Evolutionary conservation across 2,113 vertebrate genomes (phyloP), one percentile per base, ranked within the genome.

Genomic region (Theristicus caerulescens): DNA sequence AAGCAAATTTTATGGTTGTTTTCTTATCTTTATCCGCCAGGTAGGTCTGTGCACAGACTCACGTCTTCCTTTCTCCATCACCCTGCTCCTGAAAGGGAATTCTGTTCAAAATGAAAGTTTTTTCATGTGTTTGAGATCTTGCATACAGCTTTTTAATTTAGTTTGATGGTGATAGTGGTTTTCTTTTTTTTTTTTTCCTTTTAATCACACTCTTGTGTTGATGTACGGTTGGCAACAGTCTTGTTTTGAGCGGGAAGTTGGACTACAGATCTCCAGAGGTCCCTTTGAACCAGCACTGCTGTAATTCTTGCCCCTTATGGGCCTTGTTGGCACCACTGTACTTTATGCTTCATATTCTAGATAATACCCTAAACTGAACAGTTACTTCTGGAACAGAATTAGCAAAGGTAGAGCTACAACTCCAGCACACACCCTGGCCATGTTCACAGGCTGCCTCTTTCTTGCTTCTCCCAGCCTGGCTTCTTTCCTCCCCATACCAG

Each of bases 261-360:
- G 62, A 77, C 62, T 51, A 61, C 40, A 86, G 51, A 87, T 67
- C 44, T 79, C 51, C 73, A 84, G 61, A 86, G 46, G 16, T 29
- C 49, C 38, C 29, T 54, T 61, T 15, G 5, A 77, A 90, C 31
- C 31, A 69, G 34, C 31, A 49, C 5, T 20, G 46, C n/a, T 77
- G 13, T 25, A 58, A 74, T 66, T 81, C 38, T 38, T 51, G 38
- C 2, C 32, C 22, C 22, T 26, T 46, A 2, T 18, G n/a, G 9
- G 46, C 78, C 29, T 81, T 54, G n/a, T 4, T 66, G 34, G n/a
- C 36, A 92, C 6, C 31, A 73, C 36, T 1, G 1, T 31, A 59
- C 8, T 29, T 55, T 17, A 59, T 0, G 0, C 24, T 76, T 79
- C 6, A 2, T 55, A 36, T 64, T 78, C 38, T 42, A 19, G 0